Evolutionary conservation across 2,888 invertebrate species (phyloP).

Genomic region (Erpobdella octoculata): DNA sequence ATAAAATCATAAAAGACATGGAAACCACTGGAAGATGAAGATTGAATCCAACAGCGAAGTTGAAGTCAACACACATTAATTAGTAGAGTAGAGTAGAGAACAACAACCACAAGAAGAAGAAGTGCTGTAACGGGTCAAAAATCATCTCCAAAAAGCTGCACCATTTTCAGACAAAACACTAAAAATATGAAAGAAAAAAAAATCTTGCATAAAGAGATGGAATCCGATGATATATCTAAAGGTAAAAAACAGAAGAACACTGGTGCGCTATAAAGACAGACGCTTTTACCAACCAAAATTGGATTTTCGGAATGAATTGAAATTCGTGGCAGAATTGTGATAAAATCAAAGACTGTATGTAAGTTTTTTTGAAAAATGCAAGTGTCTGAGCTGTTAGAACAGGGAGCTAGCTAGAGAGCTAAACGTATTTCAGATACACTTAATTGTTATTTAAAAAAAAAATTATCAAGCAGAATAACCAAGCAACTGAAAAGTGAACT

Average conservation of each 20-base stretch:
- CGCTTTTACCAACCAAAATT: neutral
- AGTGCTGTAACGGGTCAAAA: neutral
- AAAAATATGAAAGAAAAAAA: neutral
- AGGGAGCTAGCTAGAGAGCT: neutral
- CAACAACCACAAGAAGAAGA: no score
- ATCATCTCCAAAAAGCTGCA: neutral
- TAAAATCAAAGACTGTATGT: no score
- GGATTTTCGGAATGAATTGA: neutral
- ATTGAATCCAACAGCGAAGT: neutral
- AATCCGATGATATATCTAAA: neutral
- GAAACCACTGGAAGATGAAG: no score
- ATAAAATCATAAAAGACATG: no score
- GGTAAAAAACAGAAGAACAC: neutral
- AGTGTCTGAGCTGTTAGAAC: no score
- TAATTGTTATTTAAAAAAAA: neutral
- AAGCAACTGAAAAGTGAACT: neutral
- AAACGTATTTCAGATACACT: neutral
- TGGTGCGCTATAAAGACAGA: neutral
- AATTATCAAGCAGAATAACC: neutral
- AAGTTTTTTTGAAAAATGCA: no score
- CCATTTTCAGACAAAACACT: constrained; percentile 2
- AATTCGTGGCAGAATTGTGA: no score
- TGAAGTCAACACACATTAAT: neutral
- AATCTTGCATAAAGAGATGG: neutral
- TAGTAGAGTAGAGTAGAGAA: no score